Percentiles rank a stretch among this genome's conserved stretches.
These are phyloP conservation scores for Pteria penguin DNA, from an alignment of 2,888 invertebrate genomes.

Conservation along the genomic window DNA sequence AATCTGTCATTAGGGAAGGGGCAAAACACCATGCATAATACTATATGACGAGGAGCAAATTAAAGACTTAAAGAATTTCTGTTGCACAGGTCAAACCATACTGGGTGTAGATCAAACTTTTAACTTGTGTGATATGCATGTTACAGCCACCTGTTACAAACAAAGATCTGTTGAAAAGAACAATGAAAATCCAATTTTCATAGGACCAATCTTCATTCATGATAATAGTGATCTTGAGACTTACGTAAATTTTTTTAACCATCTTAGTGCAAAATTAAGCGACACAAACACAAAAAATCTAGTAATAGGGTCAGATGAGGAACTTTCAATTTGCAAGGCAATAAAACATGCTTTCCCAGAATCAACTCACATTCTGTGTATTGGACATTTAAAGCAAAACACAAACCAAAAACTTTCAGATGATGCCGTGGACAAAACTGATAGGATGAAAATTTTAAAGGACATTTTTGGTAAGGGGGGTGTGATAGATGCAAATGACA, in stretches of 20 bases:
- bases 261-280: neutral
- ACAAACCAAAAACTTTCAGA: conserved; percentile 9
- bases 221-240: conserved; percentile 1
- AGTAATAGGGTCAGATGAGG: neutral
- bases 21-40: conserved; percentile 20
- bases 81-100: neutral
- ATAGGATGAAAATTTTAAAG: neutral
- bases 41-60: conserved; percentile 10
- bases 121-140: conserved; percentile 16
- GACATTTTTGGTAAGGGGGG: conserved; percentile 2
- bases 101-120: conserved; percentile 3
- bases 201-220: conserved; percentile 5
- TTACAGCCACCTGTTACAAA: conserved; percentile 11
- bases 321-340: neutral
- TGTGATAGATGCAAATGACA: conserved; percentile 6
- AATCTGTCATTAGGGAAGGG: conserved; percentile 4
- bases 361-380: neutral
- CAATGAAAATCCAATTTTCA: conserved; percentile 1
- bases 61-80: conserved; percentile 3
- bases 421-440: conserved; percentile 5
- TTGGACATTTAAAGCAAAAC: conserved; percentile 1
- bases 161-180: neutral
- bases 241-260: neutral
- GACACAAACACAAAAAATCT: neutral
- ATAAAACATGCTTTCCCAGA: neutral